Base-by-base conservation (phyloP, 1,140 invertebrate species). In the Anastrepha ludens region DNA sequence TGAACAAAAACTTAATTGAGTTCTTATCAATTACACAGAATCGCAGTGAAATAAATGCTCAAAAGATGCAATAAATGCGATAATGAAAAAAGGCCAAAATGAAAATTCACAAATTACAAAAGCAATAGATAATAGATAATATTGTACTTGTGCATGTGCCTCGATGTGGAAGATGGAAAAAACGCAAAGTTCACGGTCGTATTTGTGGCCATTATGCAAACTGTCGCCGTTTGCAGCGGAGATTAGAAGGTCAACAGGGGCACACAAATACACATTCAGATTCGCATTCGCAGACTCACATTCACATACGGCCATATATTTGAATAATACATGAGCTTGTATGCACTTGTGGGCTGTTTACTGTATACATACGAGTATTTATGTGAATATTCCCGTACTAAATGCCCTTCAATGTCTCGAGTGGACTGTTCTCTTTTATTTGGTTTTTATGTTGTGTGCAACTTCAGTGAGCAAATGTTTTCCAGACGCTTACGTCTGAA, bases 361-460 rank as follows among this genome's bases (percentile, higher is more conserved):
- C 44, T 20, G 47, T 20, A 55, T 55, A 55, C 50, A 55, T 55
- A 55, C 50, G 11, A 8, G 11, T 11, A 55, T 62, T 5, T 17
- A 17, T 62, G 60, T 62, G 60, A 15, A 62, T 29, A 29, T 50
- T 74, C 29, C 13, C 47, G n/a, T 47, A 47, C 70, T n/a, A 74
- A 74, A 74, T 81, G 47, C 55, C 74, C 74, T 81, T 81, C 74
- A 81, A 50, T 81, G 74, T 81, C 74, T 81, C 74, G 74, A 58
- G 74, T 81, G 74, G 74, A 55, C 50, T 47, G 17, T 81, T 81
- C 20, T 17, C 44, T 81, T 55, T 81, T 81, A 47, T 81, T 81
- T 81, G 13, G 74, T 81, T 81, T 29, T 81, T n/a, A 39, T 81
- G 20, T n/a, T 17, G 50, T 58, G 74, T 81, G 44, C 50, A n/a